Evolutionary conservation across 2,888 invertebrate species (phyloP).

Genomic region (Eupsilia transversa): DNA sequence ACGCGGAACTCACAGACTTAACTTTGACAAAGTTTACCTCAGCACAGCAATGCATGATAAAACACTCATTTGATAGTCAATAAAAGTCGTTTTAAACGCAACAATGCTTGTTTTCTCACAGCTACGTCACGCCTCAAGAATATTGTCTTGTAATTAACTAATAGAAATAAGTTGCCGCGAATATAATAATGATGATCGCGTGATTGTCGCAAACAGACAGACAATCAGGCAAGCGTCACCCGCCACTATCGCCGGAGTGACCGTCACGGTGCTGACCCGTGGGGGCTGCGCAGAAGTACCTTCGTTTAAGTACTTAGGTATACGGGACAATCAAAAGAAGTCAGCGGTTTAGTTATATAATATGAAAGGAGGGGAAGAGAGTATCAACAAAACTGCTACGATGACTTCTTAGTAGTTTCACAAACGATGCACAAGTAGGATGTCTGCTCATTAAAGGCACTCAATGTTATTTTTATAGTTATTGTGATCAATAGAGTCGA

Average conservation of each 20-base stretch:
- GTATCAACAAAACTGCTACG: not conserved
- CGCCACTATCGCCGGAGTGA: not conserved
- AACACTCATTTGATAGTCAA: slow-evolving; percentile 7
- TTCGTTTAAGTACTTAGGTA: not conserved
- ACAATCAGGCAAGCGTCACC: slow-evolving; percentile 17
- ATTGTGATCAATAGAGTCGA: not conserved
- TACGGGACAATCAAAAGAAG: too few relatives aligned
- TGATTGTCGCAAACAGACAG: slow-evolving; percentile 32
- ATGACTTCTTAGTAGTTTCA: not conserved
- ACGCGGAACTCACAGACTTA: not conserved
- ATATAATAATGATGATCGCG: slow-evolving; percentile 48
- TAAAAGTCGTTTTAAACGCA: slow-evolving; percentile 19
- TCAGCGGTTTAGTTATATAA: not conserved
- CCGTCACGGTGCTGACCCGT: slow-evolving; percentile 8
- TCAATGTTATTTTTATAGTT: not conserved
- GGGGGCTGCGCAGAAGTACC: not conserved
- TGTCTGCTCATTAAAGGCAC: not conserved
- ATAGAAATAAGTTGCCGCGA: slow-evolving; percentile 29
- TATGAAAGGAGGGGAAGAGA: not conserved
- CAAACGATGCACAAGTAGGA: not conserved
- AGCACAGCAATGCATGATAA: not conserved
- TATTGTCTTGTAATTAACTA: slow-evolving; percentile 48
- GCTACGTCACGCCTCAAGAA: slow-evolving; percentile 15
- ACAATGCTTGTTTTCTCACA: slow-evolving; percentile 43
- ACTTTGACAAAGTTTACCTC: not conserved